Base-by-base conservation (phyloP, 1,140 invertebrate species). In the Magallana ariakensis region DNA sequence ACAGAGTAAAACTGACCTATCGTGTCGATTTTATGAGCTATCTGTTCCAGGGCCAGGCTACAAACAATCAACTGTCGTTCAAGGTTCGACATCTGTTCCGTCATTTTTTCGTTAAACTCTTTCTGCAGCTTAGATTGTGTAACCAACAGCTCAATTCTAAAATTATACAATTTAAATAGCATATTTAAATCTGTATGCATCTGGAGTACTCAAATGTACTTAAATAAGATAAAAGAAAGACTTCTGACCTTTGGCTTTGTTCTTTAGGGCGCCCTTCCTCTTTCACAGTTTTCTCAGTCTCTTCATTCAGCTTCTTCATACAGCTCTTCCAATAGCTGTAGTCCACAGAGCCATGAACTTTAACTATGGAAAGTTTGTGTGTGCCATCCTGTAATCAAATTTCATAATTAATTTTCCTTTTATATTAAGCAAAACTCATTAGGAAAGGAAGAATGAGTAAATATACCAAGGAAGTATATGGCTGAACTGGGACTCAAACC, bases 241-340 rank as follows among this genome's bases (percentile, higher is more conserved):
- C 53, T 15, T 16, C 54, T 55, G 19, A 56, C 46, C 80, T 55
- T 54, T 82, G 80, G 33, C 54, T 56, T 82, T 82, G 54, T 54
- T 54, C 16, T 54, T n/a, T 56, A 55, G 33, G 80, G 13, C 80
- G 15, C 0, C n/a, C 46, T 4, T 33, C 46, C 54, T 82, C 80
- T 54, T 53, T 82, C n/a, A n/a, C 53, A 6, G 53, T 53, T 56
- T 82, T 53, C 10, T 54, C 80, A 6, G 33, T 13, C 19, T 82
- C 80, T 22, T 82, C 80, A 19, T 82, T 82, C 80, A 82, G 15
- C 19, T 56, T 54, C 80, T 82, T 82, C 53, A 82, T 10, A 82
- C 80, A 82, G 46, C 10, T 82, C 53, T 82, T 82, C 80, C 80
- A 82, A 53, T 82, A 82, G 53, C 54, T 82, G 46, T 82, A 82